Conservation (phyloP, 2,113 vertebrate species). For the human (Homo sapiens) region GRCh38 chr15:46281001-46281500, state of each 20-base stretch:
- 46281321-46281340: constrained; percentile 45
- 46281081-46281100: neutral
- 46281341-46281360: constrained; percentile 9
- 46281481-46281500: neutral
- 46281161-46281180: constrained; percentile 64
- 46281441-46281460: neutral
- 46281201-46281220: constrained; percentile 64
- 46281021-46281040: neutral
- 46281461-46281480: neutral
- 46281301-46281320: constrained; percentile 44
- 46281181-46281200: neutral
- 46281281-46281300: constrained; percentile 73
- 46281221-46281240: constrained; percentile 78
- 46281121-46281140: constrained; percentile 74
- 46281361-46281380: constrained; percentile 41
- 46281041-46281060: neutral
- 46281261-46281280: constrained; percentile 54
- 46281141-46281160: constrained; percentile 80
- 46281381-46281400: constrained; percentile 51
- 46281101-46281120: constrained; percentile 60
- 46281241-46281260: constrained; percentile 75
- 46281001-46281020: neutral
- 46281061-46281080: neutral
- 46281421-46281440: constrained; percentile 4
- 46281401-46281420: neutral